Evolutionary conservation across 2,797 vertebrate genomes (phyloP).

Genomic region (Hyperoplus immaculatus): DNA sequence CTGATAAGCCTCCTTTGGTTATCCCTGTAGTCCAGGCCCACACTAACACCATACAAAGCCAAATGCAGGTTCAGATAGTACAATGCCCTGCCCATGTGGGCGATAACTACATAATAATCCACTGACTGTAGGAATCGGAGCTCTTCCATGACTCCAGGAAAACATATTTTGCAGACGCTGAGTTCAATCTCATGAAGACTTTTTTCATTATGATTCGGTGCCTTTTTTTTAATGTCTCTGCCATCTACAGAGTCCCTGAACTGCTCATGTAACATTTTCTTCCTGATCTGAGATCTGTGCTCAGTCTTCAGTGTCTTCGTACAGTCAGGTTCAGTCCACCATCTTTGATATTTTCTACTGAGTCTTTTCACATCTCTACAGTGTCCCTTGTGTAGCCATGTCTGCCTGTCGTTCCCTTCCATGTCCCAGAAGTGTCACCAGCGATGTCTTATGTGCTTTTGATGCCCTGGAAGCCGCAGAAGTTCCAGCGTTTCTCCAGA

Average conservation of each 20-base stretch:
- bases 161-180: constrained; percentile 58
- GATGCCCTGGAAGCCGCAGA: constrained; percentile 87
- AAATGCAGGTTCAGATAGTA: constrained; percentile 38
- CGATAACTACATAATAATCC: constrained; percentile 60
- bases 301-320: constrained; percentile 58
- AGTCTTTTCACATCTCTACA: constrained; percentile 41
- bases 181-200: constrained; percentile 58
- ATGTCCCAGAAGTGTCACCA: constrained; percentile 56
- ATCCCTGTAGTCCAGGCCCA: constrained; percentile 65
- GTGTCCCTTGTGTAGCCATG: constrained; percentile 21
- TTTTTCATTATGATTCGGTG: constrained; percentile 36
- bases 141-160: constrained; percentile 43
- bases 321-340: constrained; percentile 31
- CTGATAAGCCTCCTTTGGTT: constrained; percentile 65
- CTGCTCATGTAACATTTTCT: constrained; percentile 47
- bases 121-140: constrained; percentile 57
- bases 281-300: constrained; percentile 42
- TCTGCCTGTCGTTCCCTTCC: constrained; percentile 72
- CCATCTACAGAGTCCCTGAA: constrained; percentile 63
- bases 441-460: constrained; percentile 84
- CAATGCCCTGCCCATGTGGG: constrained; percentile 40
- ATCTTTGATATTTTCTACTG: constrained; percentile 48
- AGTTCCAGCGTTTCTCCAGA: constrained; percentile 90
- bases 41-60: constrained; percentile 53
- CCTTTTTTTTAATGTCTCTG: constrained; percentile 78